Conservation (phyloP, 2,113 vertebrate species). For the Platysternon megacephalum region DNA sequence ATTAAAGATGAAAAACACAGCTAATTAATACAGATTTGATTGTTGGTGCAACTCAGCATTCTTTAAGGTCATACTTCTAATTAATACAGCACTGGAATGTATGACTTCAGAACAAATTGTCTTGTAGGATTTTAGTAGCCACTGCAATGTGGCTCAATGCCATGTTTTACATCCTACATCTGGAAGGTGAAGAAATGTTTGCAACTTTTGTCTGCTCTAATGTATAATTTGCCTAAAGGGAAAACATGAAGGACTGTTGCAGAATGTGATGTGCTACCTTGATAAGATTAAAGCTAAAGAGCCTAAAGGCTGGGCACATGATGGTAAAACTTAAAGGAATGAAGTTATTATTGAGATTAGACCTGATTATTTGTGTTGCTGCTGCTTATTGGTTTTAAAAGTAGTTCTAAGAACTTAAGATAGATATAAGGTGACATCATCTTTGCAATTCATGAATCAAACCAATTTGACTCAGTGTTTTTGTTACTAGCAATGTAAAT, state of each 20-base stretch:
- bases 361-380: constrained; percentile 65
- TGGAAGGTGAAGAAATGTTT: constrained; percentile 59
- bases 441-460: constrained; percentile 66
- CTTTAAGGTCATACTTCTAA: constrained; percentile 17
- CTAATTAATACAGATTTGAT: not conserved
- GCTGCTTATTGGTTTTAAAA: constrained; percentile 66
- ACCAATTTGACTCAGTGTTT: constrained; percentile 55
- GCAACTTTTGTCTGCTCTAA: constrained; percentile 26
- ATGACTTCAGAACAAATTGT: constrained; percentile 29
- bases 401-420: constrained; percentile 66
- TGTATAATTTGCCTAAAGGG: constrained; percentile 47
- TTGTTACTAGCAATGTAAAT: constrained; percentile 49
- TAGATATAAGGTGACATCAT: constrained; percentile 69
- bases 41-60: not conserved
- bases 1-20: not conserved
- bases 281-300: constrained; percentile 76
- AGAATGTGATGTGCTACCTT: constrained; percentile 71
- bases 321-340: constrained; percentile 76
- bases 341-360: constrained; percentile 72
- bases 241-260: constrained; percentile 17
- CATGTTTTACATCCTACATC: constrained; percentile 41
- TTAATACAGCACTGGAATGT: not conserved
- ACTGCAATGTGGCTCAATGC: constrained; percentile 43
- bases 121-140: not conserved
- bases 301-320: constrained; percentile 72